phyloP scores from a whole-genome alignment of 2,113 vertebrate species.

The Gyps fulvus region DNA sequence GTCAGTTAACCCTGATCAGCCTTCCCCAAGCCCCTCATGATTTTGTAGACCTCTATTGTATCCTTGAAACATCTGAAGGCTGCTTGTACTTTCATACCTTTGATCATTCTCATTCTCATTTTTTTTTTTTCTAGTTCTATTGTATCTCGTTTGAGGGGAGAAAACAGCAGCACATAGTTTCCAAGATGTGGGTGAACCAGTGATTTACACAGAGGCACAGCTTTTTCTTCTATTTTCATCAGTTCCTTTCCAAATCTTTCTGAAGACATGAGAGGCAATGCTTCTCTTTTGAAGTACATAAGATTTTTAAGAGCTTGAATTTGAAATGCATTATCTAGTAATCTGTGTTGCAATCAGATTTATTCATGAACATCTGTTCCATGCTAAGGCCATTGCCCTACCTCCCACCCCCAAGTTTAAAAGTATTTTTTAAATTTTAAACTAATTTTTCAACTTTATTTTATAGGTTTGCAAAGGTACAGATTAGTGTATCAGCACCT shows the following conservation, averaged over 20 bases:
- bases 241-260: not conserved
- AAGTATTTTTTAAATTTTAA: not conserved
- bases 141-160: not conserved
- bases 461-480: conserved; percentile 91
- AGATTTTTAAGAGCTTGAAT: not conserved
- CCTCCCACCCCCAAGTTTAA: not conserved
- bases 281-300: not conserved
- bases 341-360: not conserved
- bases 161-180: not conserved
- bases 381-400: not conserved
- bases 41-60: not conserved
- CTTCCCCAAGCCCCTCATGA: not conserved
- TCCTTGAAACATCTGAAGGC: not conserved
- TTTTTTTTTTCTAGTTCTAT: not conserved
- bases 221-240: not conserved
- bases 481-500: conserved; percentile 89
- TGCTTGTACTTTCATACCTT: not conserved
- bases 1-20: not conserved
- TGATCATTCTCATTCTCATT: not conserved
- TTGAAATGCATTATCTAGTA: not conserved
- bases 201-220: not conserved
- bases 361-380: not conserved
- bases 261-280: not conserved
- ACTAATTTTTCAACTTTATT: not conserved
- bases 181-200: not conserved